phyloP scores from a whole-genome alignment of 2,797 vertebrate genomes.

The Tragelaphus oryx region DNA sequence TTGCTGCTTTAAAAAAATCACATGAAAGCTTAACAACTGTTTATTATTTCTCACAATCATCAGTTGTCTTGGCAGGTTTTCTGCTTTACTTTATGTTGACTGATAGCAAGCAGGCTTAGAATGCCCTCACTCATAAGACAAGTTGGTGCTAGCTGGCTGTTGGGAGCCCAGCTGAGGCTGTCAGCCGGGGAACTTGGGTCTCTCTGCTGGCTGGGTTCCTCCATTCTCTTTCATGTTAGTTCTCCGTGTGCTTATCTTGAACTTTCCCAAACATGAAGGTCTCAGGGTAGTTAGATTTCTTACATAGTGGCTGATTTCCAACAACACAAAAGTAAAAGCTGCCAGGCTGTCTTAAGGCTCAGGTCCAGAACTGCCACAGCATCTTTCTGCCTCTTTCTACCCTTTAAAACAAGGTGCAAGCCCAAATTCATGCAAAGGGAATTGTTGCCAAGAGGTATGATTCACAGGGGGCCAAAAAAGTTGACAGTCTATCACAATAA shows the following conservation, averaged over 20 bases:
- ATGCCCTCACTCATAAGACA: not conserved
- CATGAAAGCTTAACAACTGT: not conserved
- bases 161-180: not conserved
- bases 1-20: not conserved
- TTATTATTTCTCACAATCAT: not conserved
- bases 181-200: not conserved
- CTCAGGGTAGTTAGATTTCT: not conserved
- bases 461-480: not conserved
- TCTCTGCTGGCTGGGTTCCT: not conserved
- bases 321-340: not conserved
- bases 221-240: not conserved
- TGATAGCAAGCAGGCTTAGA: not conserved
- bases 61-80: not conserved
- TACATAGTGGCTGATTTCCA: not conserved
- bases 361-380: not conserved
- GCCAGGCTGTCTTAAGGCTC: not conserved
- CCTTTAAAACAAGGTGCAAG: not conserved
- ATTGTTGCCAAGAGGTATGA: not conserved
- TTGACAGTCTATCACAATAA: not conserved
- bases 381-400: not conserved
- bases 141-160: not conserved
- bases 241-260: not conserved
- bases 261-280: not conserved
- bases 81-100: not conserved
- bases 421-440: not conserved